These are phyloP conservation scores for Chelonoidis abingdonii DNA, from an alignment of 2,113 vertebrate genomes.

Conservation along the genomic window DNA sequence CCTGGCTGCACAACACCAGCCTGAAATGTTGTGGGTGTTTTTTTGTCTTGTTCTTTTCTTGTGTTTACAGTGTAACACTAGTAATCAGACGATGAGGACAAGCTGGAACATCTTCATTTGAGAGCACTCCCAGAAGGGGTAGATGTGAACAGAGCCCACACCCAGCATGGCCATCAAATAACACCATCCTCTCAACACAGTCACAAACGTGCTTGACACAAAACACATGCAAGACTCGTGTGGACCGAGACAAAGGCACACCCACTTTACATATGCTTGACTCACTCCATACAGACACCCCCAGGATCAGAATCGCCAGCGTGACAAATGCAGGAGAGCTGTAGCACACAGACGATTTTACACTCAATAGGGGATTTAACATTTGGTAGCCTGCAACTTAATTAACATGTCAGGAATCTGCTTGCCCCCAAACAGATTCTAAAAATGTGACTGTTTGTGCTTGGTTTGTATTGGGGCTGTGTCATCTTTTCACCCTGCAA, in stretches of 20 bases:
- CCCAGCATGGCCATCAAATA: neutral
- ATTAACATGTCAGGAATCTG: neutral
- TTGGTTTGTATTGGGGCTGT: neutral
- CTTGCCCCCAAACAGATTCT: neutral
- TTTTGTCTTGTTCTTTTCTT: constrained; percentile 70
- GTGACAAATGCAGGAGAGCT: neutral
- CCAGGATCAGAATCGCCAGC: fast-evolving
- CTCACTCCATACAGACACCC: neutral
- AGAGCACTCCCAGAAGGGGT: constrained; percentile 33
- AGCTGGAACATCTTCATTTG: constrained; percentile 60
- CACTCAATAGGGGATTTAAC: neutral
- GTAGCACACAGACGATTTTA: fast-evolving
- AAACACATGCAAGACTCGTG: neutral
- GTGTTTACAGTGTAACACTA: constrained; percentile 70
- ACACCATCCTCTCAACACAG: neutral
- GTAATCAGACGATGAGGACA: constrained; percentile 63
- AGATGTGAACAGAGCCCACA: constrained; percentile 16
- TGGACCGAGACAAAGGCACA: neutral
- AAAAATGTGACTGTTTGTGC: neutral
- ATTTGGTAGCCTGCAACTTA: neutral
- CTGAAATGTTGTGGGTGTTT: constrained; percentile 30
- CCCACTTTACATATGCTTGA: neutral
- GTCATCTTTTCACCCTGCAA: neutral
- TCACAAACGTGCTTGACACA: neutral
- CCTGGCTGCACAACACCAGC: constrained; percentile 40